Evolutionary conservation across 2,797 vertebrate species (phyloP).

Genomic region (Pseudochaenichthys georgianus): DNA sequence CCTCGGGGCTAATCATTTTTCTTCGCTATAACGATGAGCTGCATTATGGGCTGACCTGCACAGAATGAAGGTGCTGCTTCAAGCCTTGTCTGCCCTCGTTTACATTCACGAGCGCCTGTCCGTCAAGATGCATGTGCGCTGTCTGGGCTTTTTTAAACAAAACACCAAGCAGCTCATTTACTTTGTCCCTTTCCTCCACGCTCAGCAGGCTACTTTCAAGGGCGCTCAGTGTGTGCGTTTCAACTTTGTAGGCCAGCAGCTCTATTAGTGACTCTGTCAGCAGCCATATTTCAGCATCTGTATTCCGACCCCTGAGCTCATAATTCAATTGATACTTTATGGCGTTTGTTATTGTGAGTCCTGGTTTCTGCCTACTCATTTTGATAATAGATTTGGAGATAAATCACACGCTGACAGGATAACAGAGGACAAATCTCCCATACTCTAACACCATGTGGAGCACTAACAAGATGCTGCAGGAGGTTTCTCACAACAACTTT

Average conservation of each 20-base stretch:
- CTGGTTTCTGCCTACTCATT: slow-evolving; percentile 75
- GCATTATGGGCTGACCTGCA: slow-evolving; percentile 19
- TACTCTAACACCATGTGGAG: slow-evolving; percentile 53
- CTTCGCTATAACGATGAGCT: slow-evolving; percentile 2
- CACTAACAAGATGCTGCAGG: slow-evolving; percentile 64
- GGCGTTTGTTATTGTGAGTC: slow-evolving; percentile 37
- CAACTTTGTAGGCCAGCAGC: slow-evolving; percentile 60
- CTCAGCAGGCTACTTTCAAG: slow-evolving; percentile 49
- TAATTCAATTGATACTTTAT: too few relatives aligned
- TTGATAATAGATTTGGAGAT: slow-evolving; percentile 74
- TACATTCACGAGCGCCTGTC: slow-evolving; percentile 47
- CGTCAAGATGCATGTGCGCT: slow-evolving; percentile 38
- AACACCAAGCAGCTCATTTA: slow-evolving; percentile 65
- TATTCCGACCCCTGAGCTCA: slow-evolving; percentile 54
- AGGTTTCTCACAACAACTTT: slow-evolving; percentile 54
- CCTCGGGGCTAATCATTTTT: slow-evolving; percentile 35
- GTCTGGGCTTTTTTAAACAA: slow-evolving; percentile 56
- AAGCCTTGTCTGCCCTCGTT: slow-evolving; percentile 36
- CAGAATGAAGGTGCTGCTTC: slow-evolving; percentile 31
- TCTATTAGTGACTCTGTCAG: slow-evolving; percentile 71
- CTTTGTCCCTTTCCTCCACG: slow-evolving; percentile 47
- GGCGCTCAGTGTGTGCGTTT: slow-evolving; percentile 44
- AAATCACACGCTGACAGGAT: slow-evolving; percentile 66
- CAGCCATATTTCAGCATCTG: slow-evolving; percentile 68
- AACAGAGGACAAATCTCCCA: slow-evolving; percentile 58